These are phyloP conservation scores for Gymnosoma rotundatum DNA, from an alignment of 2,888 invertebrate genomes.

Conservation along the genomic window DNA sequence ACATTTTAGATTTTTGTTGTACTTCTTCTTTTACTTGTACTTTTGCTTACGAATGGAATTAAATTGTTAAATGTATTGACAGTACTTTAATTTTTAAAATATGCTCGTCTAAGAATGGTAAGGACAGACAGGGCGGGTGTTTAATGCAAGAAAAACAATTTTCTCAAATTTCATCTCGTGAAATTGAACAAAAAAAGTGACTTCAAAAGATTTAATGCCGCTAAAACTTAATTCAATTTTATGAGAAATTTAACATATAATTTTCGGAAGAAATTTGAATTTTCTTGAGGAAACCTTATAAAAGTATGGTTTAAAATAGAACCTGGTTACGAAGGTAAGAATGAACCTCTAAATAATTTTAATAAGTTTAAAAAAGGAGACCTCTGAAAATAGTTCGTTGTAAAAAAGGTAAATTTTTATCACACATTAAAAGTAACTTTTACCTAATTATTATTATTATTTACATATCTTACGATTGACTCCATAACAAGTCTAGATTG, in stretches of 20 bases:
- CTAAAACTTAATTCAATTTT: constrained; percentile 12
- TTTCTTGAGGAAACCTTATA: too few species aligned
- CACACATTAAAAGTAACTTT: too few species aligned
- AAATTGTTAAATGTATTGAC: constrained; percentile 32
- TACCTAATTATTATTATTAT: too few species aligned
- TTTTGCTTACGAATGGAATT: constrained; percentile 14
- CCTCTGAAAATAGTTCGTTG: too few species aligned
- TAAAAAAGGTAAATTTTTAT: too few species aligned
- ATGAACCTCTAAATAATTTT: too few species aligned
- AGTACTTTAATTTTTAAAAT: constrained; percentile 24
- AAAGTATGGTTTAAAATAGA: too few species aligned
- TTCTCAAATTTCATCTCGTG: constrained; percentile 72
- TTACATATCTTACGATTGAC: too few species aligned
- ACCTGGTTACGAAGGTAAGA: too few species aligned
- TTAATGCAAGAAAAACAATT: constrained; percentile 67
- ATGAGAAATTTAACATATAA: constrained; percentile 1
- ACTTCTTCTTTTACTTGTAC: constrained; percentile 7
- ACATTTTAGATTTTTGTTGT: constrained; percentile 1
- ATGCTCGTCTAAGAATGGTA: not conserved
- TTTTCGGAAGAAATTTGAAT: not conserved
- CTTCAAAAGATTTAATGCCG: constrained; percentile 67
- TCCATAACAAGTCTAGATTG: too few species aligned
- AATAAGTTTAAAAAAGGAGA: too few species aligned
- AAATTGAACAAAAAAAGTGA: constrained; percentile 63
- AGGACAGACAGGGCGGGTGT: constrained; percentile 9